phyloP scores from a whole-genome alignment of 2,888 invertebrate species.

The Drosophila villosipedis region DNA sequence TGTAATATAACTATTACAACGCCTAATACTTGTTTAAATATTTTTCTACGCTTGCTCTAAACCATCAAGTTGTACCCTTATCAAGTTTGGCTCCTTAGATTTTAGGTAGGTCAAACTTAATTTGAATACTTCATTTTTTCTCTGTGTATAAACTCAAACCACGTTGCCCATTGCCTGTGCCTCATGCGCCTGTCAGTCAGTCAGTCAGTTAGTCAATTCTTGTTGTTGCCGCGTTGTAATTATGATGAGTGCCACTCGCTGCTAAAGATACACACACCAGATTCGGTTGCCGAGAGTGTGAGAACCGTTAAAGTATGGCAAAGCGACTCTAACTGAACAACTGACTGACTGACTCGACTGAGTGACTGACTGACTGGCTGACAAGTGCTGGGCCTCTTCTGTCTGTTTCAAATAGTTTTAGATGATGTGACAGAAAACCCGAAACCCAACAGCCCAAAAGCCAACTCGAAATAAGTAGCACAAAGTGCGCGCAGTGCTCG shows the following conservation, averaged over 20 bases:
- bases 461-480: constrained; percentile 54
- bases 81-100: background rate
- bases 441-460: constrained; percentile 24
- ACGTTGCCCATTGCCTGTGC: constrained; percentile 24
- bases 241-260: constrained; percentile 77
- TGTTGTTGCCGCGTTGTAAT: constrained; percentile 67
- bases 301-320: constrained; percentile 79
- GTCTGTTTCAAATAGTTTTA: constrained; percentile 59
- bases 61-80: background rate
- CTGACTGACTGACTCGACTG: constrained; percentile 21
- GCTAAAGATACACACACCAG: constrained; percentile 77
- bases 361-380: constrained; percentile 33
- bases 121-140: background rate
- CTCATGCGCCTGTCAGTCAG: constrained; percentile 59
- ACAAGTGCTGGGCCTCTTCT: constrained; percentile 52
- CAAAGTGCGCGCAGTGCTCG: constrained; percentile 54
- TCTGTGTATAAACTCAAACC: constrained; percentile 26
- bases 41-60: background rate
- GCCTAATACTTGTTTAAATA: background rate
- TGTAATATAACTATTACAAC: background rate
- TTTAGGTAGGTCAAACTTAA: background rate
- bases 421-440: constrained; percentile 77
- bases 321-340: constrained; percentile 63
- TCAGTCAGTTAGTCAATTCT: constrained; percentile 27
- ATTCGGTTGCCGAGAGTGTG: constrained; percentile 72